These are phyloP conservation scores for Anguilla japonica DNA, from an alignment of 2,113 vertebrate genomes.

Conservation along the genomic window DNA sequence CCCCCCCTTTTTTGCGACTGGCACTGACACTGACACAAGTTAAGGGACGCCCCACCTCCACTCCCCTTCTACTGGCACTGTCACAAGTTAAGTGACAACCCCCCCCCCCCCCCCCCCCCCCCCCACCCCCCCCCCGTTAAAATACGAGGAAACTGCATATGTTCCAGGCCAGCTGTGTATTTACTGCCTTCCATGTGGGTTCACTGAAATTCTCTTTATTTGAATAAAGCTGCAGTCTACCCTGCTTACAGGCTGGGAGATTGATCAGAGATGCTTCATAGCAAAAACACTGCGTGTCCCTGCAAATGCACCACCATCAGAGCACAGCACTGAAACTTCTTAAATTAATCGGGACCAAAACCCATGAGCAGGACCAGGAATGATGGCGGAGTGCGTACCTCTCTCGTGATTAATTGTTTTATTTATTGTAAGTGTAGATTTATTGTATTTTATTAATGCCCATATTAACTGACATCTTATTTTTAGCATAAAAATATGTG, in stretches of 20 bases:
- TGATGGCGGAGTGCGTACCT: background rate
- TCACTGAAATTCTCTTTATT: conserved; percentile 42
- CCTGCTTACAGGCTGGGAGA: background rate
- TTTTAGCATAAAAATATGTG: background rate
- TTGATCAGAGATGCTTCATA: background rate
- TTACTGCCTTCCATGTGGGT: conserved; percentile 72
- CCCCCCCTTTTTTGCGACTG: conserved; percentile 63
- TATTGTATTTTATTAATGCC: too few species aligned
- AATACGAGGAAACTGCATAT: conserved; percentile 71
- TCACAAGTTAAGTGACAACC: conserved; percentile 67
- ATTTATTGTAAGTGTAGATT: background rate
- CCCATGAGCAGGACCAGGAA: background rate
- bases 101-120: conserved; percentile 21
- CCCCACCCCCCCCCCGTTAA: conserved; percentile 28
- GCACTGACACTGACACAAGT: too few species aligned
- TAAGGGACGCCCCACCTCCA: too few species aligned
- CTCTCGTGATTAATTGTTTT: background rate
- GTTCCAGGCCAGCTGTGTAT: conserved; percentile 78
- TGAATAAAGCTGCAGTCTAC: background rate
- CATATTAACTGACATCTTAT: too few species aligned
- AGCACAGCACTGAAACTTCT: background rate
- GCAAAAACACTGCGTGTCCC: background rate
- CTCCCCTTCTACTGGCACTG: conserved; percentile 73
- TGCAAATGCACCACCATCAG: background rate
- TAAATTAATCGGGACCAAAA: background rate